Evolutionary conservation across 1,140 invertebrate genomes (phyloP).

Genomic region (Lepidotrigona ventralis): DNA sequence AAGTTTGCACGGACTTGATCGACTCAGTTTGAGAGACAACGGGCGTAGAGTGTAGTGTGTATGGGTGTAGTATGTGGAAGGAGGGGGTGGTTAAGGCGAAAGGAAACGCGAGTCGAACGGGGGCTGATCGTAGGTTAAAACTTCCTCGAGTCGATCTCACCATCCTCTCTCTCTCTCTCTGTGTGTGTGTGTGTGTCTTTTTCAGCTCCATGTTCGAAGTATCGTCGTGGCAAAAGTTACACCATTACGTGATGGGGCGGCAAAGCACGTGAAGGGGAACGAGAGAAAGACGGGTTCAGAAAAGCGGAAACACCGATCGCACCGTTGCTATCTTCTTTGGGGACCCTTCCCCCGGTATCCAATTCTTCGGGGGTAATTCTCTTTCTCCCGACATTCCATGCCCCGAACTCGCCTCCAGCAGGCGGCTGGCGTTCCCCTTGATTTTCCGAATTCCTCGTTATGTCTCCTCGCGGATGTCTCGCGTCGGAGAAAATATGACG

Average conservation of each 20-base stretch:
- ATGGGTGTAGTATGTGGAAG: conserved; percentile 5
- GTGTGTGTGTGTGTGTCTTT: conserved; percentile 39
- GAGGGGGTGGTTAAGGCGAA: conserved; percentile 20
- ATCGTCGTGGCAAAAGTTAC: conserved; percentile 69
- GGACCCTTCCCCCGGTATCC: background rate
- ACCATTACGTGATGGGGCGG: conserved; percentile 73
- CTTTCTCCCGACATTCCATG: conserved; percentile 12
- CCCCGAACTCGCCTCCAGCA: conserved; percentile 3
- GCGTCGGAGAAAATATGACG: background rate
- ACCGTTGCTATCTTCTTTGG: background rate
- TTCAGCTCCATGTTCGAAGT: background rate
- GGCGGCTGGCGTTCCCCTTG: background rate
- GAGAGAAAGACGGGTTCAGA: background rate
- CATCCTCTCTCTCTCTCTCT: conserved; percentile 34
- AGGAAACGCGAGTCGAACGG: conserved; percentile 22
- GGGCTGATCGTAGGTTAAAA: conserved; percentile 74
- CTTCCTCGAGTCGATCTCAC: conserved; percentile 58
- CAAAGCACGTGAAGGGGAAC: conserved; percentile 56
- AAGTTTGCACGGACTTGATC: conserved; percentile 60
- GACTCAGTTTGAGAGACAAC: conserved; percentile 47
- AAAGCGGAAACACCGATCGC: conserved; percentile 1
- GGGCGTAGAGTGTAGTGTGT: background rate
- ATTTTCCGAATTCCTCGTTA: background rate
- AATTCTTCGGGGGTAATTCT: conserved; percentile 34
- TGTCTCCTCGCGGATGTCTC: too few relatives aligned